A percentile compares a stretch with the other conserved stretches of the same genome.
phyloP scores from a whole-genome alignment of 2,888 invertebrate species.

The Steinernema hermaphroditum region DNA sequence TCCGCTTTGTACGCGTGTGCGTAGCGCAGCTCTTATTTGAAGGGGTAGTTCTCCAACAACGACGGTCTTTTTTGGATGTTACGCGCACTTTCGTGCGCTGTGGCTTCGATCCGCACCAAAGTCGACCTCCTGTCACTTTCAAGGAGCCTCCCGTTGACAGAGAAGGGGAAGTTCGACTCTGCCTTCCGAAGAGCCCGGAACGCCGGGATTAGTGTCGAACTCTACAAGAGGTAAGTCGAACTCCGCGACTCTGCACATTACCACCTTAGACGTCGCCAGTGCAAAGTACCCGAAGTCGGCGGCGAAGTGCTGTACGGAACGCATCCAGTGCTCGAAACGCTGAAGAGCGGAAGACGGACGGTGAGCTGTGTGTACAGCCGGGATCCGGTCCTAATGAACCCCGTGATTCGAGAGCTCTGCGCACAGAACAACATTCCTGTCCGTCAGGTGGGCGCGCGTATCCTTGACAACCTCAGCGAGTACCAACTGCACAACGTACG shows the following conservation, averaged over 20 bases:
- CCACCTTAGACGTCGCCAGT: background rate
- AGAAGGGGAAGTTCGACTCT: background rate
- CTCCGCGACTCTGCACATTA: no score
- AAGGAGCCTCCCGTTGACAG: no score
- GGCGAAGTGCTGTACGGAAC: conserved; percentile 49
- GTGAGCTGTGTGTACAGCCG: conserved; percentile 41
- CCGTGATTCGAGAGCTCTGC: conserved; percentile 36
- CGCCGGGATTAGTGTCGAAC: conserved; percentile 42
- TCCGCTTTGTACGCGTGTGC: background rate
- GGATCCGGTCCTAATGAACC: conserved; percentile 34
- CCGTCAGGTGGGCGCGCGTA: conserved; percentile 36
- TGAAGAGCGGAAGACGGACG: conserved; percentile 38
- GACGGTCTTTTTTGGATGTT: no score
- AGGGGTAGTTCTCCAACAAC: no score
- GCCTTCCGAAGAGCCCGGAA: conserved; percentile 44
- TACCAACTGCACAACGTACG: conserved; percentile 50
- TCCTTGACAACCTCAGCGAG: conserved; percentile 45
- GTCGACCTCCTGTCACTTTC: no score
- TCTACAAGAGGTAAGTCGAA: conserved; percentile 44
- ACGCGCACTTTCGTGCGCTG: no score
- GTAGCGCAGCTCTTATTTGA: no score
- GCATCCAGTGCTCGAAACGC: conserved; percentile 44
- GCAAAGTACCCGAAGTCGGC: conserved; percentile 36
- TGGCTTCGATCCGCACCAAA: no score
- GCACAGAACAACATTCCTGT: conserved; percentile 33